Evolutionary conservation across 2,888 invertebrate genomes (phyloP).

Genomic region (Keiferia lycopersicella): DNA sequence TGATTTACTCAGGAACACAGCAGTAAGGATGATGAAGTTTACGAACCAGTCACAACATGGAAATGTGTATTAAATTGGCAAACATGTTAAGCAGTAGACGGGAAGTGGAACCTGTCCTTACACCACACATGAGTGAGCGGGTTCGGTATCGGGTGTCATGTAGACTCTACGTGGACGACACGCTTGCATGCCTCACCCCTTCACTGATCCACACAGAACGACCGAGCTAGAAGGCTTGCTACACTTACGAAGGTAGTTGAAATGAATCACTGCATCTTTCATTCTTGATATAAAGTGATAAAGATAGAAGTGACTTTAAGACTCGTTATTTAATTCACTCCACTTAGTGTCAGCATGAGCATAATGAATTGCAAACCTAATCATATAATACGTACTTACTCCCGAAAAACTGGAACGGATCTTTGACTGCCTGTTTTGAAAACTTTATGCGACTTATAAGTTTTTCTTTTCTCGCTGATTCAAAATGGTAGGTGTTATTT

Average conservation of each 20-base stretch:
- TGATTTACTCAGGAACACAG: not conserved
- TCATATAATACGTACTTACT: no score
- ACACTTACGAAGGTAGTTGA: no score
- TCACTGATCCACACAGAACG: not conserved
- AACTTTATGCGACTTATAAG: not conserved
- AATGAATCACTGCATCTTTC: no score
- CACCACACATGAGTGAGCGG: constrained; percentile 41
- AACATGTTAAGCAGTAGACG: constrained; percentile 28
- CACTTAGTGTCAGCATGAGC: no score
- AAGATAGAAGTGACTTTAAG: no score
- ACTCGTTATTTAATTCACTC: no score
- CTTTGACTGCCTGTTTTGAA: not conserved
- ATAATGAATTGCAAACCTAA: no score
- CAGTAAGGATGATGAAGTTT: not conserved
- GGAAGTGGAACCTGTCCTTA: constrained; percentile 42
- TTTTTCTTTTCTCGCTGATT: not conserved
- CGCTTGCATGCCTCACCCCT: constrained; percentile 9
- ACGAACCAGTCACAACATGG: not conserved
- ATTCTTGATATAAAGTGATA: no score
- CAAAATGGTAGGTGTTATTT: not conserved
- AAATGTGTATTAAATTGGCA: not conserved
- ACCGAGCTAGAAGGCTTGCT: no score
- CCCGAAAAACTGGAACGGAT: no score
- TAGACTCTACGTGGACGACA: constrained; percentile 1
- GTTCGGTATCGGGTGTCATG: constrained; percentile 40